Conservation (phyloP, 1,140 invertebrate genomes). For the Helicoverpa zea region DNA sequence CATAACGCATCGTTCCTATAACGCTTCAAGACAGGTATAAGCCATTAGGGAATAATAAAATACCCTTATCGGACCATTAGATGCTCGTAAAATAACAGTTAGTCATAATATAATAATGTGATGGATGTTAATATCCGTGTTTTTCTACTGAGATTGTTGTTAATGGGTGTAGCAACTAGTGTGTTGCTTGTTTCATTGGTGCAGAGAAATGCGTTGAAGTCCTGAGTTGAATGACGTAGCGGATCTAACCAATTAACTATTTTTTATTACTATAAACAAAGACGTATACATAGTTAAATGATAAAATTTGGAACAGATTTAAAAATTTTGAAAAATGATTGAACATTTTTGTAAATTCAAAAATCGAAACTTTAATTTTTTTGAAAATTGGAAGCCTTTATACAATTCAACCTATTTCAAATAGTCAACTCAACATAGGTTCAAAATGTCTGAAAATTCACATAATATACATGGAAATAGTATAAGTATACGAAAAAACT, state of each 20-base stretch:
- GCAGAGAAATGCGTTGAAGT: background rate
- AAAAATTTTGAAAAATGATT: no score
- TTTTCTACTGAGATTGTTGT: constrained; percentile 64
- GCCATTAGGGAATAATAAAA: constrained; percentile 86
- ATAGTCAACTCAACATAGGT: no score
- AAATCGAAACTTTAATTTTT: no score
- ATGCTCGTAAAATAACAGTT: constrained; percentile 86
- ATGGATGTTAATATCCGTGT: constrained; percentile 83
- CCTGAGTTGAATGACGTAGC: background rate
- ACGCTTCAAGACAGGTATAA: constrained; percentile 83
- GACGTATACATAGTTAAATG: no score
- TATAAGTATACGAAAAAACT: background rate
- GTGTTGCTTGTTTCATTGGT: background rate
- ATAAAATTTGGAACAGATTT: no score
- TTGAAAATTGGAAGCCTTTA: no score
- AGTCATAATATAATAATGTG: constrained; percentile 85
- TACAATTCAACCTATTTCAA: no score
- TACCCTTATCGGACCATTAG: constrained; percentile 85
- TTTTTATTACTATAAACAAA: no score
- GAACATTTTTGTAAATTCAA: no score
- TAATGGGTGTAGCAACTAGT: constrained; percentile 18
- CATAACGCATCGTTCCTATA: constrained; percentile 78
- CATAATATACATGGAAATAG: background rate
- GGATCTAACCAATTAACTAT: no score
- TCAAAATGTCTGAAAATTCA: background rate